phyloP scores from a whole-genome alignment of 1,140 invertebrate genomes.

The Calliphora vicina region DNA sequence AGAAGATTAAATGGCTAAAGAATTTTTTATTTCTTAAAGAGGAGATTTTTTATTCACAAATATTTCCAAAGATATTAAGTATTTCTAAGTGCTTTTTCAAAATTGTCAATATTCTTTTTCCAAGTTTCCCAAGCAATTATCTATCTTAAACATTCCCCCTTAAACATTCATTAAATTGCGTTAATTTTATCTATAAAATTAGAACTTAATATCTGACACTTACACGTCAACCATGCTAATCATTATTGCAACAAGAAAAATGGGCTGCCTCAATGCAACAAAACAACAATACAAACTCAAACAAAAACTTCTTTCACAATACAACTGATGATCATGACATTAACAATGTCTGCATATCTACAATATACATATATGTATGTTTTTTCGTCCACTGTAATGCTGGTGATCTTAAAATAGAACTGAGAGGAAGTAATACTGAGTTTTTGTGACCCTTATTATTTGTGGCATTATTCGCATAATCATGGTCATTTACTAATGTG shows the following conservation, averaged over 20 bases:
- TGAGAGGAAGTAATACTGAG: conserved; percentile 14
- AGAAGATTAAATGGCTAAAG: no score
- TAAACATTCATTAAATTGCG: no score
- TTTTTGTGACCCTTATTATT: conserved; percentile 23
- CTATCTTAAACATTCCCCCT: no score
- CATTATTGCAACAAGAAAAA: background rate
- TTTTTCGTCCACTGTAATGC: background rate
- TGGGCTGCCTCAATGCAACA: background rate
- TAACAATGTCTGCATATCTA: background rate
- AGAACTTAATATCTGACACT: background rate
- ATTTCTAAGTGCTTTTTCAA: no score
- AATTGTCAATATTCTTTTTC: no score
- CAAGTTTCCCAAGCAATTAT: no score
- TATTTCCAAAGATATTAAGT: no score
- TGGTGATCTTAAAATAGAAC: conserved; percentile 27
- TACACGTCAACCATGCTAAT: background rate
- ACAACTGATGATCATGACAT: background rate
- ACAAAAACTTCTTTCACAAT: background rate
- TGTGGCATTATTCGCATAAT: conserved; percentile 21
- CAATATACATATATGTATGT: background rate
- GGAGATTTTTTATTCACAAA: no score
- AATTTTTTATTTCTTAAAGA: no score
- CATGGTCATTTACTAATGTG: conserved; percentile 24
- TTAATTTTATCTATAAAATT: background rate
- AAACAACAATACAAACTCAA: background rate